Conservation (phyloP, 1,140 invertebrate genomes). For the Drosophila takahashii region DNA sequence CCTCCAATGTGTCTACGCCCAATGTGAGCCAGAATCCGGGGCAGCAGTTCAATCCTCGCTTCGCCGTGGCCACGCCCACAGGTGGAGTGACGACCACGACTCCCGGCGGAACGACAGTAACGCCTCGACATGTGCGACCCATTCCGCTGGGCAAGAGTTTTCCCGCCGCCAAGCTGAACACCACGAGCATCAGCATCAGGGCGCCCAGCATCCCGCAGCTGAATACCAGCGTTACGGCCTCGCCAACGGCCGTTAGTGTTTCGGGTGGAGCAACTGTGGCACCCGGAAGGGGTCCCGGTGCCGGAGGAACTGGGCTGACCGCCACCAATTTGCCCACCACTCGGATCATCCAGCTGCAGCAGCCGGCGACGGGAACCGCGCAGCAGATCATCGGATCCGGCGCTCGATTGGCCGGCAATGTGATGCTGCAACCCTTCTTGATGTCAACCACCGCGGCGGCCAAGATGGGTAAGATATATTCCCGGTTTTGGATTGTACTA, state of each 20-base stretch:
- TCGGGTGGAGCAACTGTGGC: conserved; percentile 60
- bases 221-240: conserved; percentile 47
- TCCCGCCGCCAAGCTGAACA: conserved; percentile 72
- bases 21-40: conserved; percentile 56
- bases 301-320: conserved; percentile 51
- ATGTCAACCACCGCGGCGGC: conserved; percentile 72
- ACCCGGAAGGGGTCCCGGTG: conserved; percentile 50
- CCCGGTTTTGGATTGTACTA: not conserved
- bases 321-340: conserved; percentile 73
- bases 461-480: conserved; percentile 71
- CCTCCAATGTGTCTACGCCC: conserved; percentile 65
- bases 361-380: conserved; percentile 63
- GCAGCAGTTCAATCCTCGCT: conserved; percentile 79
- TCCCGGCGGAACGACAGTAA: conserved; percentile 68
- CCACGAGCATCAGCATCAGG: conserved; percentile 81
- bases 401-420: conserved; percentile 69
- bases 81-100: conserved; percentile 50
- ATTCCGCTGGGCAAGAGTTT: conserved; percentile 78
- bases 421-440: conserved; percentile 82
- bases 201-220: conserved; percentile 78
- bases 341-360: conserved; percentile 83
- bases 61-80: conserved; percentile 75
- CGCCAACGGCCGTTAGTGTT: conserved; percentile 61
- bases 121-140: conserved; percentile 69
- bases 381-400: conserved; percentile 77